Conservation (phyloP, 1,140 invertebrate species). For the Drosophila orosa region DNA sequence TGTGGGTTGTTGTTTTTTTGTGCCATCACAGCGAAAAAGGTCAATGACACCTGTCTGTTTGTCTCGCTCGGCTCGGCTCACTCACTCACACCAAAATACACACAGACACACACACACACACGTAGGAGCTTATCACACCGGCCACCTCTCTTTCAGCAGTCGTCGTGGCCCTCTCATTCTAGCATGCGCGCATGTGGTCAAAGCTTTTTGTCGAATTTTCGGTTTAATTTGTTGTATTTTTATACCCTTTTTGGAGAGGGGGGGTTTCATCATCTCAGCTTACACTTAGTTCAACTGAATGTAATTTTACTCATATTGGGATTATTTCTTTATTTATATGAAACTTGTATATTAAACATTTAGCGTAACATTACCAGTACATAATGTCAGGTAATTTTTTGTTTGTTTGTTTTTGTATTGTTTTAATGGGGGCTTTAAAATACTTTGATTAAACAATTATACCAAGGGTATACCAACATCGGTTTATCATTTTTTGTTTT, state of each 20-base stretch:
- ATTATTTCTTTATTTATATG: not conserved
- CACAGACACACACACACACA: conserved; percentile 35
- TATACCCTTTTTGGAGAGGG: conserved; percentile 13
- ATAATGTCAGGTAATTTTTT: not conserved
- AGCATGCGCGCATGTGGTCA: conserved; percentile 68
- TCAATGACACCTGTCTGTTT: conserved; percentile 81
- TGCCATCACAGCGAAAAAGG: conserved; percentile 73
- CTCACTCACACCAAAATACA: conserved; percentile 11
- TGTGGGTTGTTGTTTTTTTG: conserved; percentile 50
- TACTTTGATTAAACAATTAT: not conserved
- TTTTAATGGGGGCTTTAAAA: not conserved
- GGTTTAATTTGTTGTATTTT: conserved; percentile 33
- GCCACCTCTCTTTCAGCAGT: conserved; percentile 58
- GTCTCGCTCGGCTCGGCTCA: conserved; percentile 63
- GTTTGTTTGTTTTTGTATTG: not conserved
- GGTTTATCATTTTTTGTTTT: not conserved
- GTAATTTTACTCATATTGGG: conserved; percentile 3
- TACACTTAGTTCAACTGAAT: conserved; percentile 7
- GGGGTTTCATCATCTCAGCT: conserved; percentile 13
- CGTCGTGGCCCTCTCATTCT: conserved; percentile 25
- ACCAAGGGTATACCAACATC: not conserved
- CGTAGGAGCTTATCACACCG: conserved; percentile 62
- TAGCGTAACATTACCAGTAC: not conserved
- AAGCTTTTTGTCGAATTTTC: conserved; percentile 35
- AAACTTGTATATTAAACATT: not conserved